Percentiles rank a stretch among this genome's conserved stretches.
Conservation (phyloP, 2,888 invertebrate genomes). For the Oxystoma pomonae region DNA sequence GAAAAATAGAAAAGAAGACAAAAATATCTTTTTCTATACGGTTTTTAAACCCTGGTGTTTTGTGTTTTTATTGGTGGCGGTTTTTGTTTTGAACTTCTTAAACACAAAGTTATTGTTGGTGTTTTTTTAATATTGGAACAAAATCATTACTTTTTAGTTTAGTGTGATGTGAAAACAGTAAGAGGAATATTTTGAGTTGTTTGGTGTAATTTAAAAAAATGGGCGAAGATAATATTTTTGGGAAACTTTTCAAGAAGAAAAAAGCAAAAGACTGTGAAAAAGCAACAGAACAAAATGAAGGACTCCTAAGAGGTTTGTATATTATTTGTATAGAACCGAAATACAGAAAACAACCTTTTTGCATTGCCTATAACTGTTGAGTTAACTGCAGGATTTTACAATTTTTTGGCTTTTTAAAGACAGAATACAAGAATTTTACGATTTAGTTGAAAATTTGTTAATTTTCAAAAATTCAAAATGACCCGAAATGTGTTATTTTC, state of each 20-base stretch:
- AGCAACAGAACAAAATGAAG: slow-evolving; percentile 38
- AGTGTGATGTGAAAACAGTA: background rate
- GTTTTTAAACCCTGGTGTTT: background rate
- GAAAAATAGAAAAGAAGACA: background rate
- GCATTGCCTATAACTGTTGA: no score
- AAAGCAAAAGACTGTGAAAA: slow-evolving; percentile 16
- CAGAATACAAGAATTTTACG: no score
- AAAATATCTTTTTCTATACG: background rate
- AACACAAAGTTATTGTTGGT: background rate
- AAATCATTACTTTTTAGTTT: background rate
- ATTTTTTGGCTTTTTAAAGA: no score
- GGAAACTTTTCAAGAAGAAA: slow-evolving; percentile 14
- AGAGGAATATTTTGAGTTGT: background rate
- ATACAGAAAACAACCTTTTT: no score
- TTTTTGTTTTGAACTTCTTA: background rate
- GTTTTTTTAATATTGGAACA: background rate
- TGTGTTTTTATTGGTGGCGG: background rate
- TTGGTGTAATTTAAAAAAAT: slow-evolving; percentile 6
- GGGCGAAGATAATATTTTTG: slow-evolving; percentile 19
- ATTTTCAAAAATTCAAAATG: no score
- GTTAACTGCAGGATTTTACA: no score
- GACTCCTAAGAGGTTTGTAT: slow-evolving; percentile 39
- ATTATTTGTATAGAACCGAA: no score
- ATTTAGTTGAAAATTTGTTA: no score
- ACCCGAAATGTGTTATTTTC: no score